A percentile compares a stretch with the other conserved stretches of the same genome.
phyloP scores from a whole-genome alignment of 2,888 invertebrate genomes.

The Clistopyga incitator region DNA sequence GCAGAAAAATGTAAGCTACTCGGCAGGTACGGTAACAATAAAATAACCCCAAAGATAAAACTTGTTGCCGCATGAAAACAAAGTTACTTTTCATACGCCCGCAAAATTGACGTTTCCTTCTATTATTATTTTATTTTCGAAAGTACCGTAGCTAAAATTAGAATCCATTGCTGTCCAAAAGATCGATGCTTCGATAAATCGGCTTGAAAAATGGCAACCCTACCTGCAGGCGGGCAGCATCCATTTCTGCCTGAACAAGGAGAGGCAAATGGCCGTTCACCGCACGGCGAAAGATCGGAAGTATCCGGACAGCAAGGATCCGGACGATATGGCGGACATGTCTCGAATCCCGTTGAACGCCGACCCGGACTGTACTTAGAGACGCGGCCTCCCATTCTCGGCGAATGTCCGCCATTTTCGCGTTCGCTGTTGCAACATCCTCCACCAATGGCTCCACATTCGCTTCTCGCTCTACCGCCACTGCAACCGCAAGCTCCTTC shows the following conservation, averaged over 20 bases:
- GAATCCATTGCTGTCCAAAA: no score
- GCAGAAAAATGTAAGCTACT: no score
- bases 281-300: conserved; percentile 42
- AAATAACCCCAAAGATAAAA: no score
- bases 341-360: conserved; percentile 36
- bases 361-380: conserved; percentile 30
- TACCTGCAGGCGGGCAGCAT: conserved; percentile 72
- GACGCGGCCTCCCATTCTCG: conserved; percentile 50
- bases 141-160: no score
- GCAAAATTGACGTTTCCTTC: no score
- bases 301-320: conserved; percentile 55
- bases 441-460: conserved; percentile 7
- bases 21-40: no score
- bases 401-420: not conserved
- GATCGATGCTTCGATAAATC: no score
- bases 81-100: no score
- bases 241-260: conserved; percentile 71
- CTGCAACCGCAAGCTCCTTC: conserved; percentile 56
- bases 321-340: conserved; percentile 62
- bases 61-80: no score
- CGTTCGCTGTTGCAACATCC: conserved; percentile 20
- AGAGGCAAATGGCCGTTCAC: conserved; percentile 56
- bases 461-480: conserved; percentile 26
- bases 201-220: no score
- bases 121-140: no score